A percentile compares a stretch with the other conserved stretches of the same genome.
phyloP scores from a whole-genome alignment of 2,113 vertebrate species.

The Grammomys dolichurus region DNA sequence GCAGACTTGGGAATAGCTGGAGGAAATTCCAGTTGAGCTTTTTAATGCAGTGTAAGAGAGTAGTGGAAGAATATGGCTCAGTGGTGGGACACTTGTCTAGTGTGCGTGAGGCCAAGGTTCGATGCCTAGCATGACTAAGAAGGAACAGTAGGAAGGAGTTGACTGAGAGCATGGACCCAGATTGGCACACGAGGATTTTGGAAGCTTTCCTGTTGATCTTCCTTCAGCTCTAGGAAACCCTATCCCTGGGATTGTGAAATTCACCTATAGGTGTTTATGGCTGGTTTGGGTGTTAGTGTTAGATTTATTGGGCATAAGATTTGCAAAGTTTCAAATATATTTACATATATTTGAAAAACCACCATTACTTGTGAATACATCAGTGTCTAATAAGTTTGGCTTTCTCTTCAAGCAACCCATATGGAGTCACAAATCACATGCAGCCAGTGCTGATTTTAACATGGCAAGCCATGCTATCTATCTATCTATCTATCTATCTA shows the following conservation, averaged over 20 bases:
- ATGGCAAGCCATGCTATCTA: neutral
- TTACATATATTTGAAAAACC: constrained; percentile 15
- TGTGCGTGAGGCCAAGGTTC: neutral
- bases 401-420: constrained; percentile 20
- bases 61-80: neutral
- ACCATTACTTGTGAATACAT: constrained; percentile 10
- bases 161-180: neutral
- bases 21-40: neutral
- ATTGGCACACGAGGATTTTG: neutral
- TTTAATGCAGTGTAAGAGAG: neutral
- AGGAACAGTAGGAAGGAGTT: neutral
- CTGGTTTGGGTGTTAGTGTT: neutral
- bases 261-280: neutral
- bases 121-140: neutral
- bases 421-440: constrained; percentile 42
- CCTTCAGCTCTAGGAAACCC: constrained; percentile 5
- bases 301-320: neutral
- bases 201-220: neutral
- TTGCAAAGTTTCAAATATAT: constrained; percentile 18
- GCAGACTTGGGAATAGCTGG: neutral
- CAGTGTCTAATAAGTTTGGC: neutral
- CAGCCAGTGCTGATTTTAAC: constrained; percentile 39
- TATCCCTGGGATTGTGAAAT: neutral
- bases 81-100: neutral
- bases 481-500: neutral